Base-by-base conservation (phyloP, 2,113 vertebrate species). In the Corvus cornix region DNA sequence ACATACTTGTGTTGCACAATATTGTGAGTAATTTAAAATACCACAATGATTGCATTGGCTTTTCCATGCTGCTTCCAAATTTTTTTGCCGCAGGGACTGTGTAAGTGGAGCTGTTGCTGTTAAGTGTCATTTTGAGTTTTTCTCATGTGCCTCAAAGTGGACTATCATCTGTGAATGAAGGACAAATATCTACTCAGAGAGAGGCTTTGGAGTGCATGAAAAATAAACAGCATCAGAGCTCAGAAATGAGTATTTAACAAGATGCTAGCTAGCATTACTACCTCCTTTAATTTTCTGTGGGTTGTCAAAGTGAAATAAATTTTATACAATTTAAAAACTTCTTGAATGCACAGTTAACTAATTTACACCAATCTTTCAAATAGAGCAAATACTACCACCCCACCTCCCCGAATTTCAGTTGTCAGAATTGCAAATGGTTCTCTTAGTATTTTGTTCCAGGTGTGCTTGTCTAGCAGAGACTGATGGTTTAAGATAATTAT, bases 101-200 rank as follows among this genome's bases (percentile, higher is more conserved):
- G 21, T 44, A 73, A 93, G 59, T 82, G 59, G 43, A 80, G 39
- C 72, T 95, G 44, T 87, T 78, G 53, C 80, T 96, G 88, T 67
- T 92, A 93, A 89, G 67, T 79, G 73, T 94, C 58, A 93, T 39
- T 84, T 67, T 91, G 84, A 66, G 37, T 76, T 89, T 93, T 96
- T 89, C 74, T 93, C 55, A 43, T 93, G 44, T 83, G 39, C 58
- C 89, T 92, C 84, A 60, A 91, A 95, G 79, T 82, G 55, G 48
- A 58, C 46, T 95, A 44, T 96, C 70, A 56, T 69, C 86, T 95
- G 46, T 84, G 48, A 87, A 88, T 83, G 82, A 89, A 48, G 44
- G 21, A 87, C 76, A 96, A 92, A 49, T 84, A 93, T 58, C 85
- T 91, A 62, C 63, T 90, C n/a, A 90, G 75, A 93, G 93, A 93